phyloP scores from a whole-genome alignment of 2,113 vertebrate genomes.

The Furnarius figulus region DNA sequence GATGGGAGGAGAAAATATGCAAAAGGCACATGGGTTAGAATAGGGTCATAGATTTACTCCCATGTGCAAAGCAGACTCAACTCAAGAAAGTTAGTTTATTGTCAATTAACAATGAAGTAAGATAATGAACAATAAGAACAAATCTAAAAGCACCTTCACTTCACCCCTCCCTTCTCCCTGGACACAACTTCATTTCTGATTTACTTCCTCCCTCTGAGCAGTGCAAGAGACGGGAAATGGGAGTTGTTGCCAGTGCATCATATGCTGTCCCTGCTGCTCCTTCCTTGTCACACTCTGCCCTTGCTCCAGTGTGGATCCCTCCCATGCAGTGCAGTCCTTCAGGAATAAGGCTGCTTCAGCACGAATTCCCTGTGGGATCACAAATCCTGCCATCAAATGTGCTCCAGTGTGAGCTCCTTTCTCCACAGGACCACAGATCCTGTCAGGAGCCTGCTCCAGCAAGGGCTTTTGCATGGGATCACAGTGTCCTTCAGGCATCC shows the following conservation, averaged over 20 bases:
- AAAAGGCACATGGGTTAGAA: accelerated
- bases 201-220: background rate
- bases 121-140: background rate
- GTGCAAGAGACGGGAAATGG: accelerated
- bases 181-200: background rate
- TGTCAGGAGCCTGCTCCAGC: background rate
- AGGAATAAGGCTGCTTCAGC: background rate
- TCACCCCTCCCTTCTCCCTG: background rate
- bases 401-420: background rate
- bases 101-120: background rate
- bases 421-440: background rate
- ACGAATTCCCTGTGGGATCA: accelerated
- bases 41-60: background rate
- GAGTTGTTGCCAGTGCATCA: background rate
- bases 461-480: background rate
- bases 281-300: background rate
- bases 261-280: accelerated
- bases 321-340: background rate
- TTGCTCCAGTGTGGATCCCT: accelerated
- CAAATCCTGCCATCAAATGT: background rate
- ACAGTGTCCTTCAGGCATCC: background rate
- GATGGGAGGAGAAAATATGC: accelerated
- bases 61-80: background rate
- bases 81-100: background rate
- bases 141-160: background rate